Base-by-base conservation (phyloP, 2,797 vertebrate species). In the Hypotaenidia philippensis region DNA sequence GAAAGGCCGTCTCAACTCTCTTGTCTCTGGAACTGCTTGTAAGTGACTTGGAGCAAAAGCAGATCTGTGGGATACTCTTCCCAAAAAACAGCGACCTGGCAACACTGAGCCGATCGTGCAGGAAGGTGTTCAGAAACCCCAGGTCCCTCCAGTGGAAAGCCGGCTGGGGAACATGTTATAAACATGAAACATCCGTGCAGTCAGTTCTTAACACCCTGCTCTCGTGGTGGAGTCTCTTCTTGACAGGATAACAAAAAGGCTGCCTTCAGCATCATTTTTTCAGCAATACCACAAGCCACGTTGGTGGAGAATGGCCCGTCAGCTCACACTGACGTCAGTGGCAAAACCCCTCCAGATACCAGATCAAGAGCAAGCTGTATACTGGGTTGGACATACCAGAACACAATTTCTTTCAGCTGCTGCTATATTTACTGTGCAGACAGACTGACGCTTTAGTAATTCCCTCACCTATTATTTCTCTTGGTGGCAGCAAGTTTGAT, bases 91-190 rank as follows among this genome's bases (percentile, higher is more conserved):
- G 13, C 5, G 14, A 69, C 18, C 23, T 2, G 3, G 31, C 0
- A 0, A 59, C 25, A n/a, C 40, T 6, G 4, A 63, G 52, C 29
- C 4, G 1, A 32, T 27, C 2, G 2, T 10, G 17, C 20, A 79
- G 21, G n/a, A 83, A 87, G 26, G 38, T 0, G 0, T 34, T 81
- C 34, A 63, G 70, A 82, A 94, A 88, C 41, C 16, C 47, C 59
- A 41, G 21, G 27, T 22, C 31, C 50, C 52, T 9, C 32, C 59
- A 50, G 22, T 7, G 21, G 21, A 89, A 49, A 85, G 71, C 49
- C 74, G 44, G 36, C 66, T 66, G 55, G 15, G 50, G 29, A 84
- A 71, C 12, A 45, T 60, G 45, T 49, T 64, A 50, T 52, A 87
- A 64, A 72, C 10, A 45, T 4, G 40, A 89, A 83, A 6, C 26